phyloP scores from a whole-genome alignment of 2,888 invertebrate genomes.

The Achlya flavicornis region DNA sequence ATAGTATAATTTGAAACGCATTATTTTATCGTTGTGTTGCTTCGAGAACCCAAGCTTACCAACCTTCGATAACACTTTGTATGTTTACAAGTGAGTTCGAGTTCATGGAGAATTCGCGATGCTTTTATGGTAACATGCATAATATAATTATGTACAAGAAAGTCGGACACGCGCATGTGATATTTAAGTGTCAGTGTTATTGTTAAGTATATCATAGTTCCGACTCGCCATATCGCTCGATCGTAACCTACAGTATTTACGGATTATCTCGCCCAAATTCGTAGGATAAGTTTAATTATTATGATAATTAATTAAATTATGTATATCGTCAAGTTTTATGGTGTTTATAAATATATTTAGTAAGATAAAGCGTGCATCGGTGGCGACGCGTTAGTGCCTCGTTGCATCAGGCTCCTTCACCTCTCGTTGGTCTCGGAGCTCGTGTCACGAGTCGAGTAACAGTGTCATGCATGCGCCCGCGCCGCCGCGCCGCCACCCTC shows the following conservation, averaged over 20 bases:
- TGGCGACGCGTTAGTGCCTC: conserved; percentile 11
- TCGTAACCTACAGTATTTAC: conserved; percentile 28
- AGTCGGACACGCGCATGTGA: background rate
- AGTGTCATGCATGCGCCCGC: too few species aligned
- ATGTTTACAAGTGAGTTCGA: background rate
- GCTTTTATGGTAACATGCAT: background rate
- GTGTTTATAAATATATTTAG: conserved; percentile 26
- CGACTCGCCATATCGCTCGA: conserved; percentile 4
- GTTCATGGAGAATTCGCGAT: background rate
- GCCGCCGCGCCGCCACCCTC: too few species aligned
- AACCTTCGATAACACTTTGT: background rate
- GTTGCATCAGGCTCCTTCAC: too few species aligned
- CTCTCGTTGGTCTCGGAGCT: too few species aligned
- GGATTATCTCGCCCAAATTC: conserved; percentile 35
- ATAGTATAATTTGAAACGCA: too few species aligned
- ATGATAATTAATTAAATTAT: conserved; percentile 10
- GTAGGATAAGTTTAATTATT: conserved; percentile 41
- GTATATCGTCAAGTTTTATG: conserved; percentile 6
- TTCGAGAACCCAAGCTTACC: background rate
- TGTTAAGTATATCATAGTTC: background rate
- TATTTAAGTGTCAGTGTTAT: conserved; percentile 8
- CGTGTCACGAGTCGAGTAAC: too few species aligned
- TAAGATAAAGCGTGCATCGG: conserved; percentile 13
- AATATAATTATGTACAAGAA: too few species aligned
- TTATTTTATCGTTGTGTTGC: background rate